Percentiles rank a stretch among this genome's conserved stretches.
phyloP scores from a whole-genome alignment of 1,140 invertebrate genomes.

The Cydia strobilella region DNA sequence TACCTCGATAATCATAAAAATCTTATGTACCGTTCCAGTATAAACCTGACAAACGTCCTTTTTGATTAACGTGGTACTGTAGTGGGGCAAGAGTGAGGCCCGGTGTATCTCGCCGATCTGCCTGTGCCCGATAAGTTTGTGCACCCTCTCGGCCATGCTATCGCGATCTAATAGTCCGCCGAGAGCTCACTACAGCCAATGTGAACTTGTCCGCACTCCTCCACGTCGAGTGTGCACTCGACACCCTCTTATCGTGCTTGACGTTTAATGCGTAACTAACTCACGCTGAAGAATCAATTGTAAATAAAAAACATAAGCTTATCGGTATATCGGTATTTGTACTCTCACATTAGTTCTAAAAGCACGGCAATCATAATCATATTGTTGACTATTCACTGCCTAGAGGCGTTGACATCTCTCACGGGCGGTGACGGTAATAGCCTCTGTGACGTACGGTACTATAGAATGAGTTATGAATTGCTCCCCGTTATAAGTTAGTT shows the following conservation, averaged over 20 bases:
- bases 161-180: constrained; percentile 49
- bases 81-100: constrained; percentile 40
- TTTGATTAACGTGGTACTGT: constrained; percentile 6
- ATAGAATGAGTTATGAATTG: constrained; percentile 22
- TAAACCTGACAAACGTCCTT: constrained; percentile 2
- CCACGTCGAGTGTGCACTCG: constrained; percentile 39
- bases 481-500: constrained; percentile 24
- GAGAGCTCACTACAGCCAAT: constrained; percentile 43
- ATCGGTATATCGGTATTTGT: not conserved
- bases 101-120: constrained; percentile 58
- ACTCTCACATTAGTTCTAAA: not conserved
- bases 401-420: constrained; percentile 27
- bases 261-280: constrained; percentile 46
- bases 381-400: not conserved
- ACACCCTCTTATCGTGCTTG: constrained; percentile 43
- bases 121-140: constrained; percentile 43
- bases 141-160: constrained; percentile 44
- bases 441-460: constrained; percentile 22
- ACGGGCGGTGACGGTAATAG: constrained; percentile 31
- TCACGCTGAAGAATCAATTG: constrained; percentile 6
- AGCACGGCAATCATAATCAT: constrained; percentile 6
- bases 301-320: not conserved
- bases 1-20: constrained; percentile 8
- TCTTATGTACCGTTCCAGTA: not conserved
- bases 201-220: constrained; percentile 44